These are phyloP conservation scores for Catocala fraxini DNA, from an alignment of 2,888 invertebrate genomes.

Conservation along the genomic window DNA sequence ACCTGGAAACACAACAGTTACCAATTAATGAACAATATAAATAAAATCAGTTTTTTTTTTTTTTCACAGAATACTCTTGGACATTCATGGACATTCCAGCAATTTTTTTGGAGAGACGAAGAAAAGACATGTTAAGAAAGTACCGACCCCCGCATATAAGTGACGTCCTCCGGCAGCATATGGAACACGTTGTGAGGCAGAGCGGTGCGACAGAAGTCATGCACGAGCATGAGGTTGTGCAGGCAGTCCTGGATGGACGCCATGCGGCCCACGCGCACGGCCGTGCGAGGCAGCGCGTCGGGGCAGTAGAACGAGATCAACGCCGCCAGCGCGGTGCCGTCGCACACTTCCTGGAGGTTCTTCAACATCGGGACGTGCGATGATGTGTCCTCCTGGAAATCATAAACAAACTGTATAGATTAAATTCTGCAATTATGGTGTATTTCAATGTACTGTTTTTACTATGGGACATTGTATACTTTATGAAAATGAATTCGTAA, in stretches of 20 bases:
- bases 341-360: constrained; percentile 95
- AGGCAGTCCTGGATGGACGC: constrained; percentile 96
- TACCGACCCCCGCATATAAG: constrained; percentile 95
- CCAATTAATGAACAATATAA: not conserved
- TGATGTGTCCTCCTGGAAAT: constrained; percentile 86
- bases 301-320: constrained; percentile 96
- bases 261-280: constrained; percentile 87
- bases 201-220: constrained; percentile 94
- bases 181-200: constrained; percentile 97
- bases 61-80: no score
- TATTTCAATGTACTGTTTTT: no score
- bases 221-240: constrained; percentile 96
- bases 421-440: no score
- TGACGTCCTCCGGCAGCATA: constrained; percentile 98
- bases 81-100: not conserved
- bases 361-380: constrained; percentile 90
- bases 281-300: constrained; percentile 82
- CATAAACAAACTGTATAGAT: not conserved
- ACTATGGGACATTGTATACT: no score
- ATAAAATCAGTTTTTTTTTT: no score
- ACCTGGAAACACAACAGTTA: constrained; percentile 85
- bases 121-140: not conserved
- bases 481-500: no score
- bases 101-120: not conserved
- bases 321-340: constrained; percentile 95